These are phyloP conservation scores for Oedothorax gibbosus DNA, from an alignment of 1,140 invertebrate genomes.

Conservation along the genomic window DNA sequence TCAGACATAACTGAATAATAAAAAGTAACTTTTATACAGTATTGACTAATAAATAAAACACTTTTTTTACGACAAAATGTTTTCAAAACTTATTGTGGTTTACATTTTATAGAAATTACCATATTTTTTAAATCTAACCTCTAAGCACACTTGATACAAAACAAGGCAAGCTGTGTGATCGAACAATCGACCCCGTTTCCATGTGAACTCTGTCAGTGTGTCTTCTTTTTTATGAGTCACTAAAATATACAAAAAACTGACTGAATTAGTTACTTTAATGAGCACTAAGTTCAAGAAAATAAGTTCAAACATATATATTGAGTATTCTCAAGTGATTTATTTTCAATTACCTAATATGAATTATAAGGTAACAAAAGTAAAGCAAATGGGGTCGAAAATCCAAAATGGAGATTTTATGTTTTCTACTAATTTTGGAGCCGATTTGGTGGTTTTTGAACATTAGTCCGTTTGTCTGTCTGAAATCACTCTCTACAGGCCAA, in stretches of 20 bases:
- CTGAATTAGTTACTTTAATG: not conserved
- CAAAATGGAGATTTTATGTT: too few species aligned
- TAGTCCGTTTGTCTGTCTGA: too few species aligned
- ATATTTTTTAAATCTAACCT: conserved; percentile 64
- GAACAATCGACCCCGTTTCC: conserved; percentile 90
- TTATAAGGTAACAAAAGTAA: not conserved
- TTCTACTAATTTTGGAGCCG: not conserved
- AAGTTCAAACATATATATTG: not conserved
- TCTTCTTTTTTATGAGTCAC: conserved; percentile 80
- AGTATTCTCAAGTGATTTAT: not conserved
- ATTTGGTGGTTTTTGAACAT: not conserved
- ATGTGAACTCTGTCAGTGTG: conserved; percentile 82
- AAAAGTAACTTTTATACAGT: too few species aligned
- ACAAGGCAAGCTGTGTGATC: conserved; percentile 85
- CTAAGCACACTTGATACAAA: conserved; percentile 77
- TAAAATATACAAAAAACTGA: conserved; percentile 65
- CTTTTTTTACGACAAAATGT: too few species aligned
- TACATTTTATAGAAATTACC: not conserved
- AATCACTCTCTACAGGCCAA: too few species aligned
- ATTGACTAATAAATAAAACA: too few species aligned
- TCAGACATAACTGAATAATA: too few species aligned
- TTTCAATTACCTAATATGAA: too few species aligned
- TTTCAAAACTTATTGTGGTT: too few species aligned
- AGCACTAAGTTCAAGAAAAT: too few species aligned
- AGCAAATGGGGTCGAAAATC: not conserved